Percentiles rank a stretch among this genome's conserved stretches.
Evolutionary conservation across 2,113 vertebrate species (phyloP).

Genomic region (Megaceryle torquata): DNA sequence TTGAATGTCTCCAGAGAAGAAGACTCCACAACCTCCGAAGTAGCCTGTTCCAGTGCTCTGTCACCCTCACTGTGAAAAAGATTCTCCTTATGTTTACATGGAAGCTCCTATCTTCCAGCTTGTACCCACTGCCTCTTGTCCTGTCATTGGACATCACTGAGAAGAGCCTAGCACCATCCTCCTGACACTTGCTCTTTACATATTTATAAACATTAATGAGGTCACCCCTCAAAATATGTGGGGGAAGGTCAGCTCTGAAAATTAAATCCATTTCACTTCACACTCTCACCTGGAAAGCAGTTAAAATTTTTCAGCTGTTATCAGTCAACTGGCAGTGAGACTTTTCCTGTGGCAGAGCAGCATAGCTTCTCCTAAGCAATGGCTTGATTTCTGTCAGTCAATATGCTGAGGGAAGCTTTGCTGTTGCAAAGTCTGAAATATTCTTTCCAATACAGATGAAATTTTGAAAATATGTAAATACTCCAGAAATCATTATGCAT

Average conservation of each 20-base stretch:
- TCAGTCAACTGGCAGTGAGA: neutral
- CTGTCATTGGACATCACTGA: too few relatives aligned
- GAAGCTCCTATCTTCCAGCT: too few relatives aligned
- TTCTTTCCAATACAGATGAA: neutral
- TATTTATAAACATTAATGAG: too few relatives aligned
- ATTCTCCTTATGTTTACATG: too few relatives aligned
- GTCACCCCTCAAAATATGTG: neutral
- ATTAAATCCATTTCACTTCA: neutral
- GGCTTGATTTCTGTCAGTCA: neutral
- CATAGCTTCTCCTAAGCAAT: neutral
- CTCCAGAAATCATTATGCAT: neutral
- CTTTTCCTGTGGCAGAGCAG: neutral
- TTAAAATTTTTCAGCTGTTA: neutral
- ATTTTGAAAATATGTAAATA: neutral
- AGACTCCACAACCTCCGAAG: too few relatives aligned
- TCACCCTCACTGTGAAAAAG: too few relatives aligned
- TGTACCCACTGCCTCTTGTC: too few relatives aligned
- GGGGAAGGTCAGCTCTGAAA: neutral
- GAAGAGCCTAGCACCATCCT: too few relatives aligned
- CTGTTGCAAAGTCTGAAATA: neutral
- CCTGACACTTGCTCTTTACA: too few relatives aligned
- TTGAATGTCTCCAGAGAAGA: too few relatives aligned
- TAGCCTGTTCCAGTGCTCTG: too few relatives aligned
- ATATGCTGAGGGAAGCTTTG: neutral
- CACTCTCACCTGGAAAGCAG: neutral